These are phyloP conservation scores for Catalaphyllia jardinei DNA, from an alignment of 64 coral and sea anemone genomes.

Conservation along the genomic window DNA sequence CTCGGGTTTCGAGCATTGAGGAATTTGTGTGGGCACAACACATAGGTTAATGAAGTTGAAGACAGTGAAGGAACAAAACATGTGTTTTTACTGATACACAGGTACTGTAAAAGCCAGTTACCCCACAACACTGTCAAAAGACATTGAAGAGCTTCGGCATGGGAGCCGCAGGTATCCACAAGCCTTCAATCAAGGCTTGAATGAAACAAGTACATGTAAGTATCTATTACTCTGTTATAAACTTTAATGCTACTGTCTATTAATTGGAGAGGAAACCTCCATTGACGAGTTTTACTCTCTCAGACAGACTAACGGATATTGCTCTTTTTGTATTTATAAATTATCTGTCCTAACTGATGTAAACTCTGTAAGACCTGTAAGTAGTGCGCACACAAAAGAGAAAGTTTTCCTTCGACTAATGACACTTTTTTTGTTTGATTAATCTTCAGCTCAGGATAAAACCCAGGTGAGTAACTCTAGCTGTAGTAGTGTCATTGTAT, in stretches of 20 bases:
- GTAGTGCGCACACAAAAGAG: too few relatives aligned
- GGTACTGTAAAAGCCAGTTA: slow-evolving; percentile 58
- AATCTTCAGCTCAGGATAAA: background rate
- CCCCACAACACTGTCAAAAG: slow-evolving; percentile 68
- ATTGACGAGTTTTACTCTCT: too few relatives aligned
- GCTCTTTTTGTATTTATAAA: too few relatives aligned
- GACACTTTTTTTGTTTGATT: background rate
- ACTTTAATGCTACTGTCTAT: background rate
- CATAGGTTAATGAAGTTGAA: too few relatives aligned
- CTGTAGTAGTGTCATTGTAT: too few relatives aligned
- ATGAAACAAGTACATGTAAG: background rate
- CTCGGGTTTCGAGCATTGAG: too few relatives aligned
- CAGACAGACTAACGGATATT: too few relatives aligned
- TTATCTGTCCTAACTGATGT: too few relatives aligned
- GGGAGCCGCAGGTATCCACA: slow-evolving; percentile 53
- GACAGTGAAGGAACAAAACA: too few relatives aligned
- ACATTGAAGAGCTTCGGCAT: slow-evolving; percentile 68
- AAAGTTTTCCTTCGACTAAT: too few relatives aligned
- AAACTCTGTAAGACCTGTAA: too few relatives aligned
- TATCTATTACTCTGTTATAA: background rate
- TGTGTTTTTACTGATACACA: background rate
- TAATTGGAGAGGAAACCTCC: background rate
- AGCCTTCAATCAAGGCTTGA: slow-evolving; percentile 15
- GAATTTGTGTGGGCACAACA: too few relatives aligned
- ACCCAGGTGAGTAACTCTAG: background rate